Evolutionary conservation across 2,797 vertebrate species (phyloP).

Genomic region (Clarias platycephalus): DNA sequence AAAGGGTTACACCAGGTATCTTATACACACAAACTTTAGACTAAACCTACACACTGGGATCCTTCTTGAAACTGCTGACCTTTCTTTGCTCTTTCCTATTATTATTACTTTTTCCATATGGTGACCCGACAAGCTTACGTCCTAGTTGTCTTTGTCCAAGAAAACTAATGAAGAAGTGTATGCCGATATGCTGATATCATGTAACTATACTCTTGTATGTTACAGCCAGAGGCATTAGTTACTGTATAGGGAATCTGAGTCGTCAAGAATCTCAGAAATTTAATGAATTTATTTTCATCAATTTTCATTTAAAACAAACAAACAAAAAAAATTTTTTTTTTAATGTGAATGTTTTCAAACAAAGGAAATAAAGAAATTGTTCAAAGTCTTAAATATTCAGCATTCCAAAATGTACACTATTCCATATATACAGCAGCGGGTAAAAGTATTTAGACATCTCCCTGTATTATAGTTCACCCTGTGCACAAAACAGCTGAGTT

Average conservation of each 20-base stretch:
- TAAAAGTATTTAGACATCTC: too few species aligned
- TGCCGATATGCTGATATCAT: not conserved
- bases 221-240: not conserved
- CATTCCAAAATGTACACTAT: not conserved
- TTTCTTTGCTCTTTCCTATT: not conserved
- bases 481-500: too few species aligned
- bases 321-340: not conserved
- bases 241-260: not conserved
- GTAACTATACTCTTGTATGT: not conserved
- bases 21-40: conserved; percentile 37
- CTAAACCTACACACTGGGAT: conserved; percentile 33
- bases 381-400: not conserved
- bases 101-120: not conserved
- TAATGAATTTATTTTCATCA: too few species aligned
- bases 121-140: not conserved
- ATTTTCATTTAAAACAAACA: not conserved
- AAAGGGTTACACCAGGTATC: conserved; percentile 65
- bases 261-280: not conserved
- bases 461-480: too few species aligned
- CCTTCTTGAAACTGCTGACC: conserved; percentile 26
- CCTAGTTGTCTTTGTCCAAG: not conserved
- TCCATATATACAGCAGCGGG: not conserved
- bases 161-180: conserved; percentile 1
- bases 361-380: not conserved
- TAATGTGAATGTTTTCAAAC: not conserved